phyloP scores from a whole-genome alignment of 2,888 invertebrate species.

The Stramonita haemastoma region DNA sequence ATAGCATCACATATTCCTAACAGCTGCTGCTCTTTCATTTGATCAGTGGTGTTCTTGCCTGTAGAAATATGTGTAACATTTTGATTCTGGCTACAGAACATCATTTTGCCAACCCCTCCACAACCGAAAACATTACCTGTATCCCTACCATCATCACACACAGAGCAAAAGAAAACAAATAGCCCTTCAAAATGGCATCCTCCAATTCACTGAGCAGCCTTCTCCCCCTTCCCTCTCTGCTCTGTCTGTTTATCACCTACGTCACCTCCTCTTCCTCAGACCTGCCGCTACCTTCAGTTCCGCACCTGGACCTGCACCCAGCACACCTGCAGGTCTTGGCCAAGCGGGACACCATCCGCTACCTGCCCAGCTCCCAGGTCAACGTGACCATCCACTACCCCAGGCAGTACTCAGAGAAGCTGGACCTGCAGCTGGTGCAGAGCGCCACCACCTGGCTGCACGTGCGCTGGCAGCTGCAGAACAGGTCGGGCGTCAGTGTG shows the following conservation, averaged over 20 bases:
- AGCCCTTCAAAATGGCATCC: neutral
- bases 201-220: neutral
- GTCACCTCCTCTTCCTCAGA: conserved; percentile 28
- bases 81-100: too few relatives aligned
- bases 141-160: too few relatives aligned
- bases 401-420: conserved; percentile 19
- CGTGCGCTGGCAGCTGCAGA: conserved; percentile 41
- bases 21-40: too few relatives aligned
- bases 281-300: neutral
- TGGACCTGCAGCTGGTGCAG: conserved; percentile 32
- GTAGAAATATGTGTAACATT: too few relatives aligned
- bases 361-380: neutral
- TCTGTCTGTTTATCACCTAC: conserved; percentile 12
- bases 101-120: too few relatives aligned
- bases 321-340: neutral
- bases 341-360: neutral
- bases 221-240: neutral
- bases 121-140: too few relatives aligned
- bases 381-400: conserved; percentile 26
- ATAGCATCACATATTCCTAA: too few relatives aligned
- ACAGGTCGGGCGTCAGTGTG: conserved; percentile 26
- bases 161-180: neutral
- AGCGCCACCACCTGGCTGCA: conserved; percentile 37
- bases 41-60: too few relatives aligned
- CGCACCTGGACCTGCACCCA: neutral